Evolutionary conservation across 2,888 invertebrate genomes (phyloP), one percentile per base, ranked within the genome.

Genomic region (Penaeus monodon): DNA sequence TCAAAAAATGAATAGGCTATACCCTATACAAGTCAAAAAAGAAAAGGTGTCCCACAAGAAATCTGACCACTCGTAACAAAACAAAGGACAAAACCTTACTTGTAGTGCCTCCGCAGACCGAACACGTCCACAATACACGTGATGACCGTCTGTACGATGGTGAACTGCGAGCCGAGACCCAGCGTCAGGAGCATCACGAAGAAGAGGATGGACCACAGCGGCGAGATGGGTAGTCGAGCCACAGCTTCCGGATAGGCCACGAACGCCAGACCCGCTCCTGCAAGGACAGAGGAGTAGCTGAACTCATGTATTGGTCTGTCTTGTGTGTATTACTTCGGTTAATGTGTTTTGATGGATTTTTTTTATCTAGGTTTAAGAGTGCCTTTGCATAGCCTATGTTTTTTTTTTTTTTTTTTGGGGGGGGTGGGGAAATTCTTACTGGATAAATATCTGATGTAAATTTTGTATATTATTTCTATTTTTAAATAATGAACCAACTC

Each of bases 161-260:
- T 93, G 91, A 94, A 93, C 86, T 90, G 95, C 17, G 95, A 95
- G 91, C 96, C 96, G 86, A 96, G 93, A 76, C 96, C 96, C 81
- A 96, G 93, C 0, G 96, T 96, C 83, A 96, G 93, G 64, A 96
- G 93, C 96, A 96, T 96, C 84, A 96, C 94, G 92, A 96, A 96
- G 93, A 96, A 96, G 7, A 96, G 93, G 84, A 96, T 94, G 12
- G 97, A 95, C 96, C 96, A 97, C 17, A 97, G 93, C 1, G 96
- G 96, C 0, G 97, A 95, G 1, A 96, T 94, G 0, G 96, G 96
- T 89, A 97, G 93, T 89, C 96, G 94, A 0, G 96, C 95, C 1
- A 97, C 95, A 3, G 94, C 94, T 93, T 97, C 97, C 0, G 97
- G 96, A 92, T 96, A 96, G n/a, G 96, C 96, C 88, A 97, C 95